phyloP scores from a whole-genome alignment of 2,113 vertebrate genomes.

The Myrmophylax atrothorax region DNA sequence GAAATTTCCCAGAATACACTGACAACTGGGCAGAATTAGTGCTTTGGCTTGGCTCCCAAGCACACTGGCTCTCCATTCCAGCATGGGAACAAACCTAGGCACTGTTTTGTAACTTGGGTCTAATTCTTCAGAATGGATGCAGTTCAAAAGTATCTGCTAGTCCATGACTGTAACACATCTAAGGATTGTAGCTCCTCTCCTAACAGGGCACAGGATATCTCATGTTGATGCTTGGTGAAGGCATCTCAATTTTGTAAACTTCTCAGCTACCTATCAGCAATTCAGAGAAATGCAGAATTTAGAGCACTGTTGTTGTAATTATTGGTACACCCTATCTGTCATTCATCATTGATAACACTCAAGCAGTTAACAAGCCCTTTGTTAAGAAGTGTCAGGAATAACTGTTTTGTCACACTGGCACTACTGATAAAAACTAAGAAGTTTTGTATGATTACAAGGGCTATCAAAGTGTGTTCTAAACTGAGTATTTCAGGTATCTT shows the following conservation, averaged over 20 bases:
- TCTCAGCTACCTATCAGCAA: neutral
- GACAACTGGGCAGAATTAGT: slow-evolving; percentile 34
- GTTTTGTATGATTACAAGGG: neutral
- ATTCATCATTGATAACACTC: neutral
- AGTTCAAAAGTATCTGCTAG: slow-evolving; percentile 11
- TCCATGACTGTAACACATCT: neutral
- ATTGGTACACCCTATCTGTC: neutral
- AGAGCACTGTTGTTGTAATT: neutral
- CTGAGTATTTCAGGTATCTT: neutral
- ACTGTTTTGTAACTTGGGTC: neutral
- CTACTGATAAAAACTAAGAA: neutral
- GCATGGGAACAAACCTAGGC: slow-evolving; percentile 22
- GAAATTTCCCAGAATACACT: slow-evolving; percentile 62
- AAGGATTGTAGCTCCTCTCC: neutral
- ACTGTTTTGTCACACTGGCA: neutral
- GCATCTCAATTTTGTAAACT: neutral
- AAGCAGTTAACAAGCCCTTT: neutral
- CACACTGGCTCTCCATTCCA: neutral
- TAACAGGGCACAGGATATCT: neutral
- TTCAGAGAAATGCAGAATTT: neutral
- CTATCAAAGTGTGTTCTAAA: neutral
- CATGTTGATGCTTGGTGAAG: neutral
- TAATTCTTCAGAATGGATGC: slow-evolving; percentile 13
- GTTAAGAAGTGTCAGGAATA: neutral
- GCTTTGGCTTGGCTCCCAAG: slow-evolving; percentile 44